These are phyloP conservation scores for Melikaiella ostensackeni DNA, from an alignment of 2,888 invertebrate genomes.

Conservation along the genomic window DNA sequence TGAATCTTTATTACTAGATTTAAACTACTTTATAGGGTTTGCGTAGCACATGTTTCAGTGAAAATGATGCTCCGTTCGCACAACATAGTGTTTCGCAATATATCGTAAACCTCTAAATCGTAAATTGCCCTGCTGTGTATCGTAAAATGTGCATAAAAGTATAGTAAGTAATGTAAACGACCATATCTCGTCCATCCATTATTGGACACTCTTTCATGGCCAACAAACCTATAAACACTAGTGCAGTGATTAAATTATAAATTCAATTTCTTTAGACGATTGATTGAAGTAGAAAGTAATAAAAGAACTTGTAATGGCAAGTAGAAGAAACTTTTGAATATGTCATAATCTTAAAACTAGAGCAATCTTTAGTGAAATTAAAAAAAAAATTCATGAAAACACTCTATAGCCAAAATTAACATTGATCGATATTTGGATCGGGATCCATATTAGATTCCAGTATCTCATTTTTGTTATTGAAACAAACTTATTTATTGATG, in stretches of 20 bases:
- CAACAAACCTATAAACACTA: background rate
- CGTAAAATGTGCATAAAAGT: background rate
- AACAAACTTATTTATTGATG: too few relatives aligned
- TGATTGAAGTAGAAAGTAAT: background rate
- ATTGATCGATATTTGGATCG: too few relatives aligned
- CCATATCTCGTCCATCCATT: background rate
- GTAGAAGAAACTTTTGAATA: too few relatives aligned
- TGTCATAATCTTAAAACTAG: too few relatives aligned
- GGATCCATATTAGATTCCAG: too few relatives aligned
- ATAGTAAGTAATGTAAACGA: constrained; percentile 5
- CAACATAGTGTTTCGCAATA: background rate
- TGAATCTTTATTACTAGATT: background rate
- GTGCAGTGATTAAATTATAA: background rate
- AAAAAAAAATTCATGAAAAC: too few relatives aligned
- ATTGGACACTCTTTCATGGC: background rate
- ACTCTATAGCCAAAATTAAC: too few relatives aligned
- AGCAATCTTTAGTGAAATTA: too few relatives aligned
- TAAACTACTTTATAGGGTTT: background rate
- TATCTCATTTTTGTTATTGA: too few relatives aligned
- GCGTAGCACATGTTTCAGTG: too few relatives aligned
- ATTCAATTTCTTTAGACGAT: background rate
- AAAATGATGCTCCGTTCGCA: background rate
- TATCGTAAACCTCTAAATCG: background rate
- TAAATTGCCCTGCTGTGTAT: background rate
- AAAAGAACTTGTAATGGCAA: too few relatives aligned